Evolutionary conservation across 2,888 invertebrate species (phyloP).

Genomic region (Megastigmus dorsalis): DNA sequence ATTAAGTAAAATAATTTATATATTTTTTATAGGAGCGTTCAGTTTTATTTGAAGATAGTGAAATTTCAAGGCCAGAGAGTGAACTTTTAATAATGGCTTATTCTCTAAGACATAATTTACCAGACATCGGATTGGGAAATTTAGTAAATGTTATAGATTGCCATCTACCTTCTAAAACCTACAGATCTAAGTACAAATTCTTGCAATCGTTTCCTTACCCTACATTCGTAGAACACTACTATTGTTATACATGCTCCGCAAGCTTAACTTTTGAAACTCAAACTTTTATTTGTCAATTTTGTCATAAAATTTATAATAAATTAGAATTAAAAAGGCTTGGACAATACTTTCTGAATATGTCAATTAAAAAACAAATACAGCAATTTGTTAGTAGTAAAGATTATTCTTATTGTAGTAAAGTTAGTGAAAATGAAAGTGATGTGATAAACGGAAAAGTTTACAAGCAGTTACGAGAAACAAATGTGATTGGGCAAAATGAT

Average conservation of each 20-base stretch:
- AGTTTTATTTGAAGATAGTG: neutral
- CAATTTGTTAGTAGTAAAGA: constrained; percentile 2
- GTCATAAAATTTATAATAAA: constrained; percentile 14
- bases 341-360: constrained; percentile 1
- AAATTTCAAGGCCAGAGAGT: neutral
- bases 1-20: neutral
- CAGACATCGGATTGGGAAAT: constrained; percentile 6
- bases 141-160: neutral
- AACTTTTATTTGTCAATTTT: constrained; percentile 3
- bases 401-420: neutral
- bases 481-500: constrained; percentile 43
- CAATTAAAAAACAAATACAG: constrained; percentile 9
- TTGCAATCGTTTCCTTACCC: neutral
- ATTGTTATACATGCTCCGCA: constrained; percentile 36
- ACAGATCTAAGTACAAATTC: constrained; percentile 12
- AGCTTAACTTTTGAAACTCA: constrained; percentile 14
- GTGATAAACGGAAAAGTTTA: constrained; percentile 14
- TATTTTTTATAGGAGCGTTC: neutral
- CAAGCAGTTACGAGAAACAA: neutral
- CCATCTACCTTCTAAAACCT: neutral
- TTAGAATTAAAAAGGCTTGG: constrained; percentile 15
- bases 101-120: neutral
- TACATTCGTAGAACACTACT: constrained; percentile 3
- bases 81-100: neutral
- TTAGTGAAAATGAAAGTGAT: neutral